Conservation (phyloP, 2,888 invertebrate genomes). For the Euspilapteryx auroguttella region DNA sequence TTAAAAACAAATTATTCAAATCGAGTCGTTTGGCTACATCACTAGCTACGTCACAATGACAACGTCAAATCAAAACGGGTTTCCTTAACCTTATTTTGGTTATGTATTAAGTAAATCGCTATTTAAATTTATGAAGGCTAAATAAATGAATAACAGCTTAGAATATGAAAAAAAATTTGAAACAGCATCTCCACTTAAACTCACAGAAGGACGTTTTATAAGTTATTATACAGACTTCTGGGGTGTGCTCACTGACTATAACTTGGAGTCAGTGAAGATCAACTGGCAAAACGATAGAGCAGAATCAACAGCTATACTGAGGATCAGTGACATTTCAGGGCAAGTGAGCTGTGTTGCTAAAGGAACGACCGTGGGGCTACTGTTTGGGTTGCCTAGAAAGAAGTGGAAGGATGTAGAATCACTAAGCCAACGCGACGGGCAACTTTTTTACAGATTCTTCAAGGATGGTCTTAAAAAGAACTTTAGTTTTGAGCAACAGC, state of each 20-base stretch:
- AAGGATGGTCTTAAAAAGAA: constrained; percentile 32
- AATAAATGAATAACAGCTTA: no score
- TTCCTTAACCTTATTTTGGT: no score
- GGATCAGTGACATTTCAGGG: constrained; percentile 33
- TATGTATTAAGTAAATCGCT: no score
- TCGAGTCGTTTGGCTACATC: no score
- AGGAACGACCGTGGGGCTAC: constrained; percentile 24
- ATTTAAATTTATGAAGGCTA: no score
- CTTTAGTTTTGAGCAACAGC: constrained; percentile 31
- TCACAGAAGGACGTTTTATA: no score
- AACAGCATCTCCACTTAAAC: no score
- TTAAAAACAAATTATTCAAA: no score
- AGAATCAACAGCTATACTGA: constrained; percentile 29
- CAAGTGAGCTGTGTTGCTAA: constrained; percentile 33
- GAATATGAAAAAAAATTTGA: no score
- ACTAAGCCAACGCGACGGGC: constrained; percentile 23
- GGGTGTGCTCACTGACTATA: constrained; percentile 37
- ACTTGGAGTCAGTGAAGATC: constrained; percentile 46
- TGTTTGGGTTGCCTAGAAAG: constrained; percentile 29
- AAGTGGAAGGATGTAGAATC: constrained; percentile 40
- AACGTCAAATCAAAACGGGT: no score
- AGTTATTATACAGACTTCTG: constrained; percentile 14
- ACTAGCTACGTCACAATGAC: no score
- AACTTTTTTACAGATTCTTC: constrained; percentile 47
- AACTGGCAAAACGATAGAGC: constrained; percentile 15